Evolutionary conservation across 1,140 invertebrate species (phyloP), one percentile per base, ranked within the genome.

Genomic region (Dinoponera quadriceps): DNA sequence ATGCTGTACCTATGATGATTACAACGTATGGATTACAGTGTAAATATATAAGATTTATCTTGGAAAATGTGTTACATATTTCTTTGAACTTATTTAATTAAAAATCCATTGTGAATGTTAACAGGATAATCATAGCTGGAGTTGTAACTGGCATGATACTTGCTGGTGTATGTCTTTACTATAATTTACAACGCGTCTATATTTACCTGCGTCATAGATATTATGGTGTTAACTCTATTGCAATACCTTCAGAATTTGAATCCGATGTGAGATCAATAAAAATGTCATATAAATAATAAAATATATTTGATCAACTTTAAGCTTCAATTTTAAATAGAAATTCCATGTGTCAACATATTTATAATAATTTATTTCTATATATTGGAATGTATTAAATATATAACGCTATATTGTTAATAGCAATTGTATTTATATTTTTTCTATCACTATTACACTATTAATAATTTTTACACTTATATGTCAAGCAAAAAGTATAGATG

Each of bases 1-100:
- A n/a, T 88, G 86, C 27, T 88, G 86, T 57, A 33, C 57, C 5
- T 69, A 78, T 22, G 22, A 54, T 27, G 63, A 81, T 13, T 60
- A 84, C 2, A 33, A 81, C 22, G 29, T 44, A 33, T 72, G 83
- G 59, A 29, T 72, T 9, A 22, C 72, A 20, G 29, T 68, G 86
- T 88, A 84, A 65, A 55, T 75, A 77, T 44, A 62, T n/a, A n/a
- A 57, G 2, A 80, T 57, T 44, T 20, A 59, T 20, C 29, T 69
- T 44, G 1, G 3, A 20, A 25, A 62, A 51, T 14, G 29, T 57
- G 29, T 44, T n/a, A n/a, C 20, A 29, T 78, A 33, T 3, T 55
- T 51, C 20, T 2, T 16, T 44, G 25, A 5, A 71, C 2, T 0
- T 9, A 65, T 25, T 44, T 54, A 29, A 20, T 3, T 4, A 25